Evolutionary conservation across 2,888 invertebrate species (phyloP).

Genomic region (Cetonia aurata): DNA sequence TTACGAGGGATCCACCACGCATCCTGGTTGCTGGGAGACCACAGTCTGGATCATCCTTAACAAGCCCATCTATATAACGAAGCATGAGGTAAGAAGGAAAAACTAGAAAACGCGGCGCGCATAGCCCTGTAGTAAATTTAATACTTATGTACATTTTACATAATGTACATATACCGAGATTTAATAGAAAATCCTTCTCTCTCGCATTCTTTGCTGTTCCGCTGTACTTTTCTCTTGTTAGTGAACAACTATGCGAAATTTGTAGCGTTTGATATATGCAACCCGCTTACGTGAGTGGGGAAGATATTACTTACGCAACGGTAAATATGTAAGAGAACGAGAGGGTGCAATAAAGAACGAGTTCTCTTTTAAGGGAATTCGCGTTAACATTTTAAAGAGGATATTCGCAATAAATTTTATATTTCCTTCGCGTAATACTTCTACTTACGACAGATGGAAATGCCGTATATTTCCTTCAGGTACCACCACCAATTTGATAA

Average conservation of each 20-base stretch:
- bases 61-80: slow-evolving; percentile 96
- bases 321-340: slow-evolving; percentile 8
- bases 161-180: slow-evolving; percentile 6
- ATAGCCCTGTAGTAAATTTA: slow-evolving; percentile 38
- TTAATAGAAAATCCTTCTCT: slow-evolving; percentile 29
- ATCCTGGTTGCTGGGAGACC: slow-evolving; percentile 99
- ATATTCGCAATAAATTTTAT: slow-evolving; percentile 34
- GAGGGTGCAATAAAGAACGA: slow-evolving; percentile 16
- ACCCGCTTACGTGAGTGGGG: not conserved
- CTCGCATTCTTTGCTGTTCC: not conserved
- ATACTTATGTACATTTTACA: slow-evolving; percentile 8
- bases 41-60: slow-evolving; percentile 98
- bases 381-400: slow-evolving; percentile 16
- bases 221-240: not conserved
- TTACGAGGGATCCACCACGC: slow-evolving; percentile 97
- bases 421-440: not conserved
- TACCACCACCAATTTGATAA: no score
- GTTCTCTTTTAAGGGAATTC: slow-evolving; percentile 26
- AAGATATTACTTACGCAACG: slow-evolving; percentile 1
- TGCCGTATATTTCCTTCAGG: not conserved
- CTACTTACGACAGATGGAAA: not conserved
- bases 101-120: slow-evolving; percentile 11
- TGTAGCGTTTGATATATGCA: slow-evolving; percentile 2
- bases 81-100: slow-evolving; percentile 83
- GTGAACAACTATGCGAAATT: not conserved